A percentile compares a stretch with the other conserved stretches of the same genome.
Evolutionary conservation across 2,113 vertebrate genomes (phyloP).

Genomic region (Silurus asotus): DNA sequence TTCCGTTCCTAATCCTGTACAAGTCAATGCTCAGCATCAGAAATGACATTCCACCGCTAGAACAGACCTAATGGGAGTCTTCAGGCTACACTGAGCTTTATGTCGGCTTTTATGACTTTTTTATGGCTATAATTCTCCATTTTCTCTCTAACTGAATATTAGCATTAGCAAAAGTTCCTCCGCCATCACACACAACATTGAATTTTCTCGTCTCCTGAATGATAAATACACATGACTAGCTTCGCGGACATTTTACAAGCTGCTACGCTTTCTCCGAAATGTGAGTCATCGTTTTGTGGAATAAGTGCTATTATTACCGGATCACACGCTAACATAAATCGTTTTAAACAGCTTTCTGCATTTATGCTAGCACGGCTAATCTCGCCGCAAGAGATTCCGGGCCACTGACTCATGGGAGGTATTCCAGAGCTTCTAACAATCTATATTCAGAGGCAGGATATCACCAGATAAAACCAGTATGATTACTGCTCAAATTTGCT

Average conservation of each 20-base stretch:
- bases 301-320: background rate
- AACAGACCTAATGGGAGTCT: background rate
- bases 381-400: background rate
- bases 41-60: background rate
- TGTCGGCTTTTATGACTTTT: slow-evolving; percentile 25
- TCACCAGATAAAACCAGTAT: background rate
- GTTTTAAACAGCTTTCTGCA: background rate
- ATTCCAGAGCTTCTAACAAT: background rate
- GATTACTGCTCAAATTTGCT: background rate
- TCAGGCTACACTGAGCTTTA: slow-evolving; percentile 15
- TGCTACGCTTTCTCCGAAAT: background rate
- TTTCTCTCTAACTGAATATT: slow-evolving; percentile 25
- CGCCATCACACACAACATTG: background rate
- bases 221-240: background rate
- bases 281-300: background rate
- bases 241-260: background rate
- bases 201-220: slow-evolving; percentile 3
- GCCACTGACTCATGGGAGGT: background rate
- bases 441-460: background rate
- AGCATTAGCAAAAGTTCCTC: slow-evolving; percentile 14
- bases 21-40: background rate
- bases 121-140: slow-evolving; percentile 8
- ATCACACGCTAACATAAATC: background rate
- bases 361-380: background rate
- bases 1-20: background rate